Percentiles rank a stretch among this genome's conserved stretches.
These are phyloP conservation scores for Plebejus argus DNA, from an alignment of 2,888 invertebrate species.

Conservation along the genomic window DNA sequence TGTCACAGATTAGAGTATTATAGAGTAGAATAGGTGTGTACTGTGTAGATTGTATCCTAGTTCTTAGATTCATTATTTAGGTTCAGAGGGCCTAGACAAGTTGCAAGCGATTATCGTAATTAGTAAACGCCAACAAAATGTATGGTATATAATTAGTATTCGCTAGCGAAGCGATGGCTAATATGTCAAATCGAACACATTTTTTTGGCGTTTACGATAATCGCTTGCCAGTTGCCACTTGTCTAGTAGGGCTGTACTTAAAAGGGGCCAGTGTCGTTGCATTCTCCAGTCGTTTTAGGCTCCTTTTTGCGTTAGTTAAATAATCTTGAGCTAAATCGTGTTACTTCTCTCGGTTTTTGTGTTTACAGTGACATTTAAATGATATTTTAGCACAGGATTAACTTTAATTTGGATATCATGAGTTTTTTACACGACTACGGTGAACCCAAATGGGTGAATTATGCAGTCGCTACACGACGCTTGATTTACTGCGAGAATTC, in stretches of 20 bases:
- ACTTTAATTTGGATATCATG: not conserved
- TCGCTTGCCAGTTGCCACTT: too few species aligned
- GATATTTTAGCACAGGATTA: not conserved
- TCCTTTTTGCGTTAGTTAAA: not conserved
- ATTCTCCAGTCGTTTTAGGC: not conserved
- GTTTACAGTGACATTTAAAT: not conserved
- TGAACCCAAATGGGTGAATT: not conserved
- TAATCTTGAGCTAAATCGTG: not conserved
- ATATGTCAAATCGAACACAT: too few species aligned
- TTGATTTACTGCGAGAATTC: not conserved
- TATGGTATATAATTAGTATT: too few species aligned
- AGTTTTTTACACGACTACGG: not conserved
- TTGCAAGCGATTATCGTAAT: too few species aligned
- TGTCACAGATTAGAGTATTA: too few species aligned
- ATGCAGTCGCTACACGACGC: conserved; percentile 9
- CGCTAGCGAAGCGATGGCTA: too few species aligned
- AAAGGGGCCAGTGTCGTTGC: not conserved
- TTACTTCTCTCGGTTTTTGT: not conserved
- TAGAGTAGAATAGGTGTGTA: too few species aligned
- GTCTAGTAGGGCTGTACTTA: too few species aligned
- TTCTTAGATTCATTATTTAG: too few species aligned
- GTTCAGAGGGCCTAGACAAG: too few species aligned
- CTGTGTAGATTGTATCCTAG: not conserved
- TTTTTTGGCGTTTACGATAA: too few species aligned
- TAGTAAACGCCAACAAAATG: too few species aligned